These are phyloP conservation scores for Hydroisotoma schaefferi DNA, from an alignment of 2,888 invertebrate genomes.

Conservation along the genomic window DNA sequence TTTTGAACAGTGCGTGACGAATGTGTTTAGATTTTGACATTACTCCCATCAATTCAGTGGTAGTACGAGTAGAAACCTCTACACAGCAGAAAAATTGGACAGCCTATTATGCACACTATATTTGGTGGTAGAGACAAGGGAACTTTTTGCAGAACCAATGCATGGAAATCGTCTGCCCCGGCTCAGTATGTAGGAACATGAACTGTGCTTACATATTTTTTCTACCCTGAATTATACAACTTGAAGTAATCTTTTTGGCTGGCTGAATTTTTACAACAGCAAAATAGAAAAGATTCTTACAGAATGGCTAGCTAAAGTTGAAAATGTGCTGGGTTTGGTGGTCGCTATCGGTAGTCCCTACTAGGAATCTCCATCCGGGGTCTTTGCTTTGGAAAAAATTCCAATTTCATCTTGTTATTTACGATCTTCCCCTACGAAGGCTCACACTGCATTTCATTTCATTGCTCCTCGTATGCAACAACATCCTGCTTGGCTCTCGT, in stretches of 20 bases:
- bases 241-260: no score
- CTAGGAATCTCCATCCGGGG: conserved; percentile 16
- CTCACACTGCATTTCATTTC: no score
- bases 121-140: conserved; percentile 1
- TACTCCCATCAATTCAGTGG: not conserved
- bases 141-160: not conserved
- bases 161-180: no score
- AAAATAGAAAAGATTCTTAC: no score
- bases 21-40: conserved; percentile 30
- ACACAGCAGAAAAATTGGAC: not conserved
- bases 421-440: conserved; percentile 29
- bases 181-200: no score
- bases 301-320: no score
- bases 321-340: not conserved
- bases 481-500: not conserved
- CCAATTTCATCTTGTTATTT: conserved; percentile 41
- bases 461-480: no score
- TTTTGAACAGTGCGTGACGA: conserved; percentile 36
- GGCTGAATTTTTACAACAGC: no score
- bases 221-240: no score
- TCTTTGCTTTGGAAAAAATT: conserved; percentile 28
- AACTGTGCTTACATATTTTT: no score
- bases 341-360: not conserved
- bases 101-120: conserved; percentile 2
- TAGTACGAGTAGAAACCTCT: not conserved